A percentile compares a stretch with the other conserved stretches of the same genome.
These are phyloP conservation scores for Platyrinchus mystaceus DNA, from an alignment of 2,797 vertebrate genomes.

Conservation along the genomic window DNA sequence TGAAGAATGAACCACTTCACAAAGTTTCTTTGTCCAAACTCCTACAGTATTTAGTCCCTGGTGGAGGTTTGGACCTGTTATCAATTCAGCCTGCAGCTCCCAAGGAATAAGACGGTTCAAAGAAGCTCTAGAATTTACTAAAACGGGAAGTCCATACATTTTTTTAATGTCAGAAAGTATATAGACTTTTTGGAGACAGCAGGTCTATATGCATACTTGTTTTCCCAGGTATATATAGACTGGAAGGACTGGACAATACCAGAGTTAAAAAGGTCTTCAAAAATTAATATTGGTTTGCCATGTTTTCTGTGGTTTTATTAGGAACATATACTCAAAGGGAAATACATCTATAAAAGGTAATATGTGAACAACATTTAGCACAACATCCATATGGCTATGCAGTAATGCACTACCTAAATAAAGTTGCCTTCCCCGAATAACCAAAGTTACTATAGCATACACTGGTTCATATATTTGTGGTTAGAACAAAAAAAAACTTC, in stretches of 20 bases:
- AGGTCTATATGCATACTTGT: not conserved
- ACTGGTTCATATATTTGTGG: not conserved
- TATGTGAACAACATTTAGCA: not conserved
- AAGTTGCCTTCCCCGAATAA: not conserved
- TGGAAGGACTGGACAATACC: not conserved
- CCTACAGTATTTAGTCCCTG: not conserved
- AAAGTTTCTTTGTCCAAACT: not conserved
- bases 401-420: not conserved
- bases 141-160: not conserved
- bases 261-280: not conserved
- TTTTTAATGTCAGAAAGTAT: not conserved
- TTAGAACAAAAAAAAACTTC: not conserved
- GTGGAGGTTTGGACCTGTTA: not conserved
- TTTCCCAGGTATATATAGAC: not conserved
- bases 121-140: not conserved
- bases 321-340: not conserved
- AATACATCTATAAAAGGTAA: not conserved
- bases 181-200: not conserved
- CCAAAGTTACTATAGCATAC: not conserved
- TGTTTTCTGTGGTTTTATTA: not conserved
- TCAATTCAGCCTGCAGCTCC: not conserved
- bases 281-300: not conserved
- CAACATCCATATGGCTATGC: not conserved
- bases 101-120: not conserved
- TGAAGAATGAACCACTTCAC: not conserved